These are phyloP conservation scores for Tachysurus fulvidraco DNA, from an alignment of 2,113 vertebrate species.

Conservation along the genomic window DNA sequence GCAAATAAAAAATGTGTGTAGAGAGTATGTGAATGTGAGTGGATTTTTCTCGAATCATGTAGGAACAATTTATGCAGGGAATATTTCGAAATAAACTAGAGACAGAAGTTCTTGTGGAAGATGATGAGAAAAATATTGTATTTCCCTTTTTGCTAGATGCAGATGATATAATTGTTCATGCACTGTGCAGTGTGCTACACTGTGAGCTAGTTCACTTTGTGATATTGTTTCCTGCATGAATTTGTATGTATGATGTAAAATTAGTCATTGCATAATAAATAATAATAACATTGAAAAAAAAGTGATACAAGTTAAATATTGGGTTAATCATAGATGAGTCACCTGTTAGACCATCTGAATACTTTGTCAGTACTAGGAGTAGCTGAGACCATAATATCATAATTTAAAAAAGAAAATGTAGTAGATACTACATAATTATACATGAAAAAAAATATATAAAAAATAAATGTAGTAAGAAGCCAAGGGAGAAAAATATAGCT, in stretches of 20 bases:
- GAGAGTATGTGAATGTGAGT: neutral
- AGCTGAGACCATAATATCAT: neutral
- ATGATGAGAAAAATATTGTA: neutral
- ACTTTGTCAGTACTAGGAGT: neutral
- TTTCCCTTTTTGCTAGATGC: neutral
- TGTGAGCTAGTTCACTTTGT: neutral
- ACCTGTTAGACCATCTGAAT: neutral
- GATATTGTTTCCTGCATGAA: neutral
- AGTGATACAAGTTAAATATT: neutral
- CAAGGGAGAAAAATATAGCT: neutral
- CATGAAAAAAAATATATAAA: no score
- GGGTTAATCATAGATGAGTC: neutral
- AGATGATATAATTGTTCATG: neutral
- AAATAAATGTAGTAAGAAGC: neutral
- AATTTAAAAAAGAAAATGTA: no score
- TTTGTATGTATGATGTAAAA: neutral
- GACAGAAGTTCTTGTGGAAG: neutral
- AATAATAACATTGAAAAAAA: neutral
- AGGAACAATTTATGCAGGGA: neutral
- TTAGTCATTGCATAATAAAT: neutral
- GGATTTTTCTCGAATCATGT: neutral
- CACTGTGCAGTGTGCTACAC: neutral
- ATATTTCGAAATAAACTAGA: neutral
- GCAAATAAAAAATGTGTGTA: neutral
- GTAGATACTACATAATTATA: no score